Evolutionary conservation across 30 jellyfish, hydroid and myxozoan species (phyloP).

Genomic region (Turritopsis rubra): DNA sequence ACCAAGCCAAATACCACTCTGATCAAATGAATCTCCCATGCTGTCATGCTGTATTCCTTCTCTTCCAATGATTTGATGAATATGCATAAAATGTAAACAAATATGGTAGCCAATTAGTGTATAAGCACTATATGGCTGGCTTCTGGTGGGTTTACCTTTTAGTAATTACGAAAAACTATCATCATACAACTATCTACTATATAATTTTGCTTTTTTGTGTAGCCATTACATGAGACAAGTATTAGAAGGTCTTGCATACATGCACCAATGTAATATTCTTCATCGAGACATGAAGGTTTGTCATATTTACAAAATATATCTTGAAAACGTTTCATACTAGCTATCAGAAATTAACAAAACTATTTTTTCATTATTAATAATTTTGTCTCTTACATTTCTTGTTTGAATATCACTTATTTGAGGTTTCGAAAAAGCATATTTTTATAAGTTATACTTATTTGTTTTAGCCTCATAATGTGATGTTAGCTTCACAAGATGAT

Average conservation of each 20-base stretch:
- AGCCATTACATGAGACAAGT: slow-evolving; percentile 94
- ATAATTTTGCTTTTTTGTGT: neutral
- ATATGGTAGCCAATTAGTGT: too few species aligned
- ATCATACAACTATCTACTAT: neutral
- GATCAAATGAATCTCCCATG: too few species aligned
- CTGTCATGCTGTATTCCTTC: too few species aligned
- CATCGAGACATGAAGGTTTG: slow-evolving; percentile 90
- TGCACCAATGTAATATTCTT: slow-evolving; percentile 72
- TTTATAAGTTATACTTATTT: neutral
- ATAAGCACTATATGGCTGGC: too few species aligned
- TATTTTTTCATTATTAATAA: neutral
- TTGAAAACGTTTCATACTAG: neutral
- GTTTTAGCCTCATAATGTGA: slow-evolving; percentile 78
- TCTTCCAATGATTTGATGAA: too few species aligned
- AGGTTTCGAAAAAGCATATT: neutral
- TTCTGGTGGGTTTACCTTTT: too few species aligned
- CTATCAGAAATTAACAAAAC: neutral
- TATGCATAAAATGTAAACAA: too few species aligned
- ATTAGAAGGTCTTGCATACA: slow-evolving; percentile 80
- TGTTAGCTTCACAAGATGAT: slow-evolving; percentile 77
- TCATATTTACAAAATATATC: neutral
- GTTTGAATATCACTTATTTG: neutral
- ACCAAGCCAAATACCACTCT: too few species aligned
- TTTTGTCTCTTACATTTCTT: too few species aligned
- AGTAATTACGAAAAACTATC: too few species aligned